Evolutionary conservation across 2,113 vertebrate species (phyloP).

Genomic region (Rafetus swinhoei): DNA sequence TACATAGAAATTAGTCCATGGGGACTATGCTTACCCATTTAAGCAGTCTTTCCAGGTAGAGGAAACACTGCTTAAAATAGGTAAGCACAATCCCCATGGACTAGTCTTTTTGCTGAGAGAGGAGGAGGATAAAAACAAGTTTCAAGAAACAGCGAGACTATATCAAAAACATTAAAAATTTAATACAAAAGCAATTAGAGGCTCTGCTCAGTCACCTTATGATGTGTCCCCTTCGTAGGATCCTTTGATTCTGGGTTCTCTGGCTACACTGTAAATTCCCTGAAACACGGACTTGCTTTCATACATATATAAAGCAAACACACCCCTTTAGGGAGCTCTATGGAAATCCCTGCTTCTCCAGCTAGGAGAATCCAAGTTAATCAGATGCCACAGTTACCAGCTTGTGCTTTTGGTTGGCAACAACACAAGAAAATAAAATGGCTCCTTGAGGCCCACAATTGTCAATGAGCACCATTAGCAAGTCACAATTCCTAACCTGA

Average conservation of each 20-base stretch:
- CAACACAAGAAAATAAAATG: neutral
- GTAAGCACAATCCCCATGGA: neutral
- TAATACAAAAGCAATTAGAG: neutral
- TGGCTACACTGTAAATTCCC: neutral
- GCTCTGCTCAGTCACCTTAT: neutral
- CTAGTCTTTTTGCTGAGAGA: neutral
- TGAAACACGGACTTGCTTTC: neutral
- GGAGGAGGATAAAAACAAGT: neutral
- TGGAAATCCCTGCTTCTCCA: neutral
- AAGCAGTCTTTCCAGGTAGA: no score
- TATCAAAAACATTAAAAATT: neutral
- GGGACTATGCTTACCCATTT: no score
- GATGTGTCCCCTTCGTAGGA: neutral
- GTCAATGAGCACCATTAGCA: neutral
- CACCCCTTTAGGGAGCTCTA: fast-evolving
- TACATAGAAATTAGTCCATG: no score
- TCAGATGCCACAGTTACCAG: neutral
- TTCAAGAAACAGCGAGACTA: neutral
- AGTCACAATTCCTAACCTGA: neutral
- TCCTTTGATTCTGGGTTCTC: neutral
- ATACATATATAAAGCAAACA: neutral
- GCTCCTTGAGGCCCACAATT: neutral
- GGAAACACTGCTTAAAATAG: neutral
- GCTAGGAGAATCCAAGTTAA: neutral
- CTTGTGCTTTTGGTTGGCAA: fast-evolving